Conservation (phyloP, 2,113 vertebrate genomes). For the Halcyon senegalensis region DNA sequence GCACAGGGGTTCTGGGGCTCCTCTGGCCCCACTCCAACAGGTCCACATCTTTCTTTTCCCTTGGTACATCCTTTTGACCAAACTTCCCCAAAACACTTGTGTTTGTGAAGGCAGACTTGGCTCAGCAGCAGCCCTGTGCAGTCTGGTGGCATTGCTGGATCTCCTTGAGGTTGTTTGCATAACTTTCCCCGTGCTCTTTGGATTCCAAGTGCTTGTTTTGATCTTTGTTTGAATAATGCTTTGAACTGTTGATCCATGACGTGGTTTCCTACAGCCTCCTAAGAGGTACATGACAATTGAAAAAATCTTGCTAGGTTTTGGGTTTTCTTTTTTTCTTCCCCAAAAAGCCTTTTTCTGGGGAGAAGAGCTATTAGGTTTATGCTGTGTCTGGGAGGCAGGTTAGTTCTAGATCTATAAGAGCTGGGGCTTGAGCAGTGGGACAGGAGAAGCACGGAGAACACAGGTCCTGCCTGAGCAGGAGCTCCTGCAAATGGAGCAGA, state of each 20-base stretch:
- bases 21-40: not conserved
- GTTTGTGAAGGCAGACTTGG: not conserved
- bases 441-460: not conserved
- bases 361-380: not conserved
- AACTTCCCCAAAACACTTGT: not conserved
- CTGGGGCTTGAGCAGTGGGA: not conserved
- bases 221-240: slow-evolving; percentile 14
- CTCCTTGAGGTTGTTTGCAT: not conserved
- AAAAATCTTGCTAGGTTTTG: not conserved
- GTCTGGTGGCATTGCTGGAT: not conserved
- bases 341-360: not conserved
- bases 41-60: not conserved
- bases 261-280: not conserved
- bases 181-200: not conserved
- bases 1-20: not conserved
- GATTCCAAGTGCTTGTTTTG: not conserved
- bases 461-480: not conserved
- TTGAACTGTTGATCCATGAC: not conserved
- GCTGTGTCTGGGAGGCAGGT: not conserved
- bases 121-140: not conserved
- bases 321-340: rapidly evolving
- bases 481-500: not conserved
- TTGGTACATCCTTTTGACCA: not conserved
- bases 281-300: not conserved
- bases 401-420: not conserved